A percentile compares a stretch with the other conserved stretches of the same genome.
Conservation (phyloP, 2,113 vertebrate genomes). For the Lagopus muta region DNA sequence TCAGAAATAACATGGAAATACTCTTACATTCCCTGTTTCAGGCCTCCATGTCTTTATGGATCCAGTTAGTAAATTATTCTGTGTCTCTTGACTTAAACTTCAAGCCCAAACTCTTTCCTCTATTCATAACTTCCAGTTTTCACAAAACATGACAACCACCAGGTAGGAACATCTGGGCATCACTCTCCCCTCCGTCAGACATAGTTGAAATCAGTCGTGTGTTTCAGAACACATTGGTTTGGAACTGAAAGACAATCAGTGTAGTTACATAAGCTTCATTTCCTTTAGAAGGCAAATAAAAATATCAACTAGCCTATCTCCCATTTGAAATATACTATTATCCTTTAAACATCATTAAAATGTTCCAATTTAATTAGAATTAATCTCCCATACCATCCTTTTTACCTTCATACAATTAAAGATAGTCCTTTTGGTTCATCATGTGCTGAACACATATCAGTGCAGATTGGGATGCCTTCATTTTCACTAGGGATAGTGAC, state of each 20-base stretch:
- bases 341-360: neutral
- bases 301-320: neutral
- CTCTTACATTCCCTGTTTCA: neutral
- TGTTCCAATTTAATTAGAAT: neutral
- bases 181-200: neutral
- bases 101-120: neutral
- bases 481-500: neutral
- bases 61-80: neutral
- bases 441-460: neutral
- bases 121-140: neutral
- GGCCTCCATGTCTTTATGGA: neutral
- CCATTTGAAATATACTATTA: neutral
- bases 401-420: neutral
- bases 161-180: neutral
- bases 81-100: neutral
- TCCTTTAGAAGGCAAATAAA: neutral
- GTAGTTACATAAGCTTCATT: neutral
- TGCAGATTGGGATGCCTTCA: neutral
- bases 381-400: neutral
- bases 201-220: neutral
- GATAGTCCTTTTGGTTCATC: neutral
- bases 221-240: neutral
- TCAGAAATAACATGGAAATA: neutral
- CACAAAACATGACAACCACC: neutral
- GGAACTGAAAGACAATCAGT: neutral